Percentiles rank a stretch among this genome's conserved stretches.
These are phyloP conservation scores for Ophraella communa DNA, from an alignment of 2,888 invertebrate species.

Conservation along the genomic window DNA sequence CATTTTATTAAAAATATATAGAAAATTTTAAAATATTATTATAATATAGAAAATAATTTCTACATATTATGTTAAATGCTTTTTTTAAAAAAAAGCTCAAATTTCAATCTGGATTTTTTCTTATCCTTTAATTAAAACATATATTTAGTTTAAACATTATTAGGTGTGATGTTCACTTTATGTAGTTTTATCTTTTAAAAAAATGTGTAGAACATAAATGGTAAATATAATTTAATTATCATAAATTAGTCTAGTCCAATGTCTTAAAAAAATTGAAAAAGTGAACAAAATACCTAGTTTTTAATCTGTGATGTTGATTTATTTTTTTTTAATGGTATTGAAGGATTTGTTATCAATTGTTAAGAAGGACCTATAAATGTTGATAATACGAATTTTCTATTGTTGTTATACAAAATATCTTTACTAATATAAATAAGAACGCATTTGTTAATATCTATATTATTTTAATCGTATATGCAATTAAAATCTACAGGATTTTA, in stretches of 20 bases:
- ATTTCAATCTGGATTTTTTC: no score
- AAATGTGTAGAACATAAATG: no score
- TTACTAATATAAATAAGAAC: neutral
- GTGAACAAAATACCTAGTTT: neutral
- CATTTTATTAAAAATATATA: no score
- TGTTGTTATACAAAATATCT: conserved; percentile 2
- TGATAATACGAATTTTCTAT: conserved; percentile 2
- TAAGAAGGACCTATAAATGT: conserved; percentile 5
- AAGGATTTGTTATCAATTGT: neutral
- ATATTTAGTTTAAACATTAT: neutral
- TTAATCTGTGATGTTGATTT: neutral
- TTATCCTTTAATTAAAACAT: neutral
- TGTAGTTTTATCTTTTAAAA: neutral
- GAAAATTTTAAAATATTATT: no score
- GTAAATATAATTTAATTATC: no score
- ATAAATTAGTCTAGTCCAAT: neutral
- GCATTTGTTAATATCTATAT: neutral
- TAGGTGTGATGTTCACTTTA: neutral
- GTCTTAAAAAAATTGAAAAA: no score
- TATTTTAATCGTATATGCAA: neutral
- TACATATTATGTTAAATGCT: no score
- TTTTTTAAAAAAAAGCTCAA: no score
- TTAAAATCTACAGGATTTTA: neutral
- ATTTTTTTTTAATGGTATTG: neutral
- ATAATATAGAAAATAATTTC: no score